phyloP scores from a whole-genome alignment of 1,140 invertebrate genomes.

The Anastatus disparis region DNA sequence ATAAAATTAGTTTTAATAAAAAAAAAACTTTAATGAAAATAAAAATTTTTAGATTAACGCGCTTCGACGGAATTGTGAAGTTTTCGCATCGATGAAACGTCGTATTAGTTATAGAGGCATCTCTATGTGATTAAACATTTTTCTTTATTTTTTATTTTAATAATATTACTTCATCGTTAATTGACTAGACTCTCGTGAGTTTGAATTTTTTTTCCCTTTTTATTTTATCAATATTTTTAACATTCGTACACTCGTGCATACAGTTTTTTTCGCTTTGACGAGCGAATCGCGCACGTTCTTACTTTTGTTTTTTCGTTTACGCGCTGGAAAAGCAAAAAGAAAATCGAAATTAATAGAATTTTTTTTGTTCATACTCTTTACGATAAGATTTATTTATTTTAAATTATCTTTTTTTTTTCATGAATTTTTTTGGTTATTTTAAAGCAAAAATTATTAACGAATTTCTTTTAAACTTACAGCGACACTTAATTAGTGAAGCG shows the following conservation, averaged over 20 bases:
- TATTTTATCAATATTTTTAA: not conserved
- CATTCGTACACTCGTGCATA: not conserved
- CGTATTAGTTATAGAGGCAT: conserved; percentile 61
- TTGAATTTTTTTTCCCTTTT: conserved; percentile 16
- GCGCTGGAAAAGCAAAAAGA: not conserved
- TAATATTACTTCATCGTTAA: conserved; percentile 40
- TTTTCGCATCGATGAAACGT: conserved; percentile 44
- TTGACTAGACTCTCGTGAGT: conserved; percentile 39
- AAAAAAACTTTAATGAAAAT: too few relatives aligned
- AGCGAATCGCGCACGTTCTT: not conserved
- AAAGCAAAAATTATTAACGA: conserved; percentile 43
- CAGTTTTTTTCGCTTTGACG: not conserved
- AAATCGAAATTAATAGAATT: not conserved
- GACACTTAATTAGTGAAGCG: conserved; percentile 60
- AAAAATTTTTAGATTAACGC: conserved; percentile 14
- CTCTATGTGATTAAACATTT: conserved; percentile 61
- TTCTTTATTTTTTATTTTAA: conserved; percentile 44
- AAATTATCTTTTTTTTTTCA: conserved; percentile 6
- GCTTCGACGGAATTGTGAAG: conserved; percentile 45
- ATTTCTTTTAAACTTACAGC: conserved; percentile 53
- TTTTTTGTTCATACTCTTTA: not conserved
- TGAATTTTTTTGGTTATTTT: conserved; percentile 41
- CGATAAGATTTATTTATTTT: not conserved
- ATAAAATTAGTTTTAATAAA: too few relatives aligned
- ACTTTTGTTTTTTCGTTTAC: too few relatives aligned